Evolutionary conservation across 2,797 vertebrate species (phyloP), one percentile per base, ranked within the genome.

Genomic region (Cossypha niveicapilla): DNA sequence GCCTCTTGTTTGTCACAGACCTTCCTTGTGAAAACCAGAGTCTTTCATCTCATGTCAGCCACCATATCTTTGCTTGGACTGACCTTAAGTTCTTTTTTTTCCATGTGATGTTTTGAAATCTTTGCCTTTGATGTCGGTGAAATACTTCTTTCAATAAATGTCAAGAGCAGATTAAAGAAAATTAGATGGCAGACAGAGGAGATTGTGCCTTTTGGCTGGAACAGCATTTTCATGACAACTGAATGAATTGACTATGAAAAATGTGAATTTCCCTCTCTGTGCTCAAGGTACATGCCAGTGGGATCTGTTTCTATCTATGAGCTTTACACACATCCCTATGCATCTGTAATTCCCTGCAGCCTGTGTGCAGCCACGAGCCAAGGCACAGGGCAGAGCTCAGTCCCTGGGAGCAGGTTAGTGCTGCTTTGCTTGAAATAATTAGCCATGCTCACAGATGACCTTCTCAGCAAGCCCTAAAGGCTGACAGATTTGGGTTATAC

Each of bases 401-500:
- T 25, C 87, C 83, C 90, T 1, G 3, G 54, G 50, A 94, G 82
- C 76, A 74, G 68, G 93, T 83, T 90, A 80, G 93, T 77, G 86
- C 65, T 94, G 76, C 82, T 96, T 50, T 92, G 86, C 88, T 93
- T 95, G 94, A 95, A 96, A 84, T 92, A 93, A 94, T 95, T 93
- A 94, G 82, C 61, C 51, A 44, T 74, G 68, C 87, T 90, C 79
- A 68, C 84, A 89, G 84, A 60, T 91, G 84, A 96, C 94, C 92
- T 93, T 87, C 94, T 70, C 89, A 93, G 89, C 84, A 92, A 67
- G 89, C 90, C 87, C 94, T 84, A 78, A 92, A 90, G 82, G 58
- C 90, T 94, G 93, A 80, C 87, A 91, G 92, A 90, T 90, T 86
- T 88, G 90, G 79, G 85, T 80, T 94, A 53, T 66, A 61, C 1